Evolutionary conservation across 2,113 vertebrate species (phyloP).

Genomic region (Leucoraja erinaceus): DNA sequence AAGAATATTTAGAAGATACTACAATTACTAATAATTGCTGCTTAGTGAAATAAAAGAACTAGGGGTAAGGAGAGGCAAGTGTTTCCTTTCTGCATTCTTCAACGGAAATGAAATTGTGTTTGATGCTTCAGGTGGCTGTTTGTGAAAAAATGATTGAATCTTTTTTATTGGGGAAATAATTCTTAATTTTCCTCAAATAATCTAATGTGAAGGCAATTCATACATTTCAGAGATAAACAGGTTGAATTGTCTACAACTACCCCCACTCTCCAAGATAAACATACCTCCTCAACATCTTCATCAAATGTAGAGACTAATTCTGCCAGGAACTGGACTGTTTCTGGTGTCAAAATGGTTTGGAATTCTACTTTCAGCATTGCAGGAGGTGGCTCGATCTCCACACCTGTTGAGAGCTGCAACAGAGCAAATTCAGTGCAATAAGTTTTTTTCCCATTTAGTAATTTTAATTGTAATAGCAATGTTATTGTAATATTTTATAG

Average conservation of each 20-base stretch:
- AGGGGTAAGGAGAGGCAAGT: neutral
- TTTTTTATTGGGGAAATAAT: neutral
- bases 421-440: neutral
- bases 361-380: conserved; percentile 53
- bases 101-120: neutral
- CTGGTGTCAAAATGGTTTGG: conserved; percentile 54
- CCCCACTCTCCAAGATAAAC: neutral
- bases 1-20: neutral
- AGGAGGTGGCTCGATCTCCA: conserved; percentile 58
- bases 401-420: conserved; percentile 45
- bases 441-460: neutral
- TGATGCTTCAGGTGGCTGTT: neutral
- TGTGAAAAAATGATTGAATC: neutral
- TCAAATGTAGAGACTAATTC: conserved; percentile 61
- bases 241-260: neutral
- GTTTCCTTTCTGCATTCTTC: neutral
- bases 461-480: neutral
- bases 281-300: conserved; percentile 60
- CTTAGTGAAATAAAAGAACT: neutral
- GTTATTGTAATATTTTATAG: no score
- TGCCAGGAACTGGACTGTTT: conserved; percentile 55
- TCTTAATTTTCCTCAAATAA: neutral
- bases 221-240: neutral
- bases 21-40: neutral
- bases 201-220: neutral